Evolutionary conservation across 2,888 invertebrate species (phyloP), one percentile per base, ranked within the genome.

Genomic region (Caenorhabditis sulstoni): DNA sequence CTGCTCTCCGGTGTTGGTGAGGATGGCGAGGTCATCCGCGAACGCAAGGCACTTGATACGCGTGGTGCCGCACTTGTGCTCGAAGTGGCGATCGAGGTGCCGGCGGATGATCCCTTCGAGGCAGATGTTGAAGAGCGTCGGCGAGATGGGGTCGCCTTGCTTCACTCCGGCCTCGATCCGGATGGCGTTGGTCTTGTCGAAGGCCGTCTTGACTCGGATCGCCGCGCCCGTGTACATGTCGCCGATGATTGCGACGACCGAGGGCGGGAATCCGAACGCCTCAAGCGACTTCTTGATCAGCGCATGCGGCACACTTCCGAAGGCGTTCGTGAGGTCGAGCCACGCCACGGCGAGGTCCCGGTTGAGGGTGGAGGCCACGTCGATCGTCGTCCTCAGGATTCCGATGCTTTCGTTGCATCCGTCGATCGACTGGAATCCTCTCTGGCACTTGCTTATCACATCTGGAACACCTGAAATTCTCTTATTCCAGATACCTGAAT

Each of bases 81-180:
- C 55, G 1, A 0, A 7, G 35, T 39, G 52, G 3, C 29, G 14
- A 0, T 44, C 18, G 2, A 59, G 39, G 22, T 70, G 70, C 5
- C 55, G 14, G 39, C 78, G 18, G 8, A 79, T 16, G 8, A 90
- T 47, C 5, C 85, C 85, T 59, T 90, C 89, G 11, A 88, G 74
- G 8, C 85, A 83, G 7, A 91, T 75, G 71, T 90, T 90, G 78
- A 91, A 91, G 0, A 90, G 49, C 2, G 90, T 84, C 0, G 90
- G 89, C 57, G 88, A 90, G 0, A 90, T 67, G 1, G 91, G 90
- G 66, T 87, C 87, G 0, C 91, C 91, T 79, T 91, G 90, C 1
- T 87, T 84, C 3, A 91, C 90, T 1, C 90, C 84, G 49, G 86
- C 79, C 0, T 53, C 76, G 59, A 86, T 20, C 67, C 59, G 16